Conservation (phyloP, 2,888 invertebrate genomes). For the Drosophila mimica region DNA sequence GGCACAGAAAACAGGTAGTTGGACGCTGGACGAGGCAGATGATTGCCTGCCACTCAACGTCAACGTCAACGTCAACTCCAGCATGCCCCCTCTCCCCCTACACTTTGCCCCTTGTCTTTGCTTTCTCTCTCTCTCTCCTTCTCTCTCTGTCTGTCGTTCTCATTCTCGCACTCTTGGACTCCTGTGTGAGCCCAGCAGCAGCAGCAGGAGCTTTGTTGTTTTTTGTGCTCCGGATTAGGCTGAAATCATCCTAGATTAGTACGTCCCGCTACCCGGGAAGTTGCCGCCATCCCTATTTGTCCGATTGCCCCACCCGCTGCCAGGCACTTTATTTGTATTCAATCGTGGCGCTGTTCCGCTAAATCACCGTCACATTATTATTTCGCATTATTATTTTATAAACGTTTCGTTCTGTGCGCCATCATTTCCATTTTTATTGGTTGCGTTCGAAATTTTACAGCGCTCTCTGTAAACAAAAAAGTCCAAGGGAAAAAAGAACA, state of each 20-base stretch:
- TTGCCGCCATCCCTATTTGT: slow-evolving; percentile 11
- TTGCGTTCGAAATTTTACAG: slow-evolving; percentile 74
- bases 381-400: slow-evolving; percentile 83
- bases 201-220: slow-evolving; percentile 32
- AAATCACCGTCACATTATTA: slow-evolving; percentile 83
- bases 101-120: background rate
- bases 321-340: slow-evolving; percentile 82
- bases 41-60: slow-evolving; percentile 69
- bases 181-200: background rate
- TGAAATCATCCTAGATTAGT: slow-evolving; percentile 82
- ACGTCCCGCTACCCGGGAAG: slow-evolving; percentile 49
- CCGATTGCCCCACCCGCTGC: slow-evolving; percentile 13
- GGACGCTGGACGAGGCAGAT: slow-evolving; percentile 65
- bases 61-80: slow-evolving; percentile 50
- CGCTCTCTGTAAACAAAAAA: slow-evolving; percentile 56
- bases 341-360: slow-evolving; percentile 82
- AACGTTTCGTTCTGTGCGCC: slow-evolving; percentile 75
- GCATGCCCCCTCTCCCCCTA: slow-evolving; percentile 6
- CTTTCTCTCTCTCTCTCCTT: background rate
- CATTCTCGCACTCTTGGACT: slow-evolving; percentile 4
- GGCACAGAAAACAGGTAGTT: slow-evolving; percentile 81
- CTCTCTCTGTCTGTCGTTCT: slow-evolving; percentile 6
- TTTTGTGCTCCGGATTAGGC: slow-evolving; percentile 80
- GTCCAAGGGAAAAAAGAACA: slow-evolving; percentile 10
- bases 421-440: slow-evolving; percentile 83